Evolutionary conservation across 2,797 vertebrate species (phyloP), one percentile per base, ranked within the genome.

Genomic region (Eulemur rubriventer): DNA sequence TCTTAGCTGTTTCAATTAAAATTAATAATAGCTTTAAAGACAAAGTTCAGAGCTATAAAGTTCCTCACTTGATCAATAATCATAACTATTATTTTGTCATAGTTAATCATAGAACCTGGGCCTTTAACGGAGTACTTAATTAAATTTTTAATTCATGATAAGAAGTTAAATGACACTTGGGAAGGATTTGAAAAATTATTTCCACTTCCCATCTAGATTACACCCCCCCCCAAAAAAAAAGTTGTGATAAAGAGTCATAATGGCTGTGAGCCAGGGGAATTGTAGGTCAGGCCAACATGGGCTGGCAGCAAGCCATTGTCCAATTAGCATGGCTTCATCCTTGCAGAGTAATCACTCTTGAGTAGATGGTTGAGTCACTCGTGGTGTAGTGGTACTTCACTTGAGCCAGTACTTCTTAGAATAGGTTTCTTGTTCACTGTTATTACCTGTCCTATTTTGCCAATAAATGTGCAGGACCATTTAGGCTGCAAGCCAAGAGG

Each of bases 291-390:
- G 98, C 98, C 98, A 99, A 97, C 98, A 98, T 94, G 98, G 98
- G 98, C 98, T 98, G 99, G 99, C 99, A 98, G 95, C 94, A 81
- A 95, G 98, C 98, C 97, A 96, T 98, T 98, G 98, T 98, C 98
- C 98, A 99, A 99, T 99, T 99, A 99, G 98, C 97, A 95, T 98
- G 98, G 98, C 98, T 98, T 99, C 98, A 95, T 98, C 81, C 7
- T 96, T 97, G 97, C 98, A 98, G 89, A 98, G 98, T 98, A 98
- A 98, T 98, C 98, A 98, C 98, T 98, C 98, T 98, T 57, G 96
- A 98, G 98, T 98, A 98, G 97, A 98, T 98, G 98, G 98, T 97
- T 98, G 98, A 99, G 98, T 98, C 98, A 98, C 98, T 98, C 96
- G 55, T 98, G 96, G 94, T 98, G 96, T 96, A 98, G 97, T 98